Evolutionary conservation across 2,888 invertebrate species (phyloP).

Genomic region (Zonitis immaculata): DNA sequence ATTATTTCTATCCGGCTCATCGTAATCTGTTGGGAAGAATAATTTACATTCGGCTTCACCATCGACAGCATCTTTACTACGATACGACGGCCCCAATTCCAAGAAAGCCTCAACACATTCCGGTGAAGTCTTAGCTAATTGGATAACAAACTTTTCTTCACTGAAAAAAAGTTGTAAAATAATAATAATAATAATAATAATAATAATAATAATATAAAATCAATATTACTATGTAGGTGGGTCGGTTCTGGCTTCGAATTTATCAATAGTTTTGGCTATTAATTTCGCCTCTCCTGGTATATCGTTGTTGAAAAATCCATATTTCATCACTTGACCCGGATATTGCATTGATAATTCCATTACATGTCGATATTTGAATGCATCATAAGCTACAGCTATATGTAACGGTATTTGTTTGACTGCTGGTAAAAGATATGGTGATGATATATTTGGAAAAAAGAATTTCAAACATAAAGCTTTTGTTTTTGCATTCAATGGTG

Average conservation of each 20-base stretch:
- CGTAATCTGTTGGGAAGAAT: slow-evolving; percentile 67
- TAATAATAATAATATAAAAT: slow-evolving; percentile 35
- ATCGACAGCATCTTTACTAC: slow-evolving; percentile 61
- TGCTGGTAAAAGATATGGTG: slow-evolving; percentile 56
- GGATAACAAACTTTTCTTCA: slow-evolving; percentile 64
- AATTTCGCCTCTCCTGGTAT: slow-evolving; percentile 56
- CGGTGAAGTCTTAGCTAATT: slow-evolving; percentile 60
- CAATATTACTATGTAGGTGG: slow-evolving; percentile 57
- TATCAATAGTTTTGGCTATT: slow-evolving; percentile 59
- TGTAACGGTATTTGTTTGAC: slow-evolving; percentile 60
- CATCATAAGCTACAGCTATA: slow-evolving; percentile 63
- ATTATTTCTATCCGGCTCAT: slow-evolving; percentile 51
- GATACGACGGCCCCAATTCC: slow-evolving; percentile 62
- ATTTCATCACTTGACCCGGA: slow-evolving; percentile 55
- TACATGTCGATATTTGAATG: slow-evolving; percentile 62
- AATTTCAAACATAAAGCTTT: slow-evolving; percentile 46
- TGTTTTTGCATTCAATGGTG: slow-evolving; percentile 44
- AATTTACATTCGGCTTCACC: slow-evolving; percentile 60
- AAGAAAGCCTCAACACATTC: slow-evolving; percentile 61
- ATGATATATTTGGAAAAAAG: slow-evolving; percentile 50
- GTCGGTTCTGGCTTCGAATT: slow-evolving; percentile 55
- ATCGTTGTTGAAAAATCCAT: slow-evolving; percentile 66
- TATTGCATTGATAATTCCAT: slow-evolving; percentile 52
- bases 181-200: background rate
- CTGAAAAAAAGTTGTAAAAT: slow-evolving; percentile 47